Evolutionary conservation across 2,113 vertebrate genomes (phyloP), one percentile per base, ranked within the genome.

Genomic region (Phrynosoma platyrhinos): DNA sequence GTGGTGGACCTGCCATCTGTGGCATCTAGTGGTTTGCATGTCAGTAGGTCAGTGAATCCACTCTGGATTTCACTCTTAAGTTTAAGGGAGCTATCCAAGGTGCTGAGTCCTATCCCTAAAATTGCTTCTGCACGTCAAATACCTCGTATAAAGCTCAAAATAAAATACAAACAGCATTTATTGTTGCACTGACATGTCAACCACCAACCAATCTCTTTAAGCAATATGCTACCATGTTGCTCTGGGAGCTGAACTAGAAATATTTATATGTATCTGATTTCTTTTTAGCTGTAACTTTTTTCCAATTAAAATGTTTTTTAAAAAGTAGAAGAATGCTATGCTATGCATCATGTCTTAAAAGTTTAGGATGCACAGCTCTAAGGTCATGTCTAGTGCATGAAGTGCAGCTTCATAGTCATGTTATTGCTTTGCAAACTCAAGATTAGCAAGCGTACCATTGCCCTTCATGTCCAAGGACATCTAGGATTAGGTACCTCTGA

Each of bases 361-460:
- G 1, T 1, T 52, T 64, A 64, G n/a, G 25, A 71, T 23, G 53
- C 40, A 42, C 64, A 81, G 32, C n/a, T 47, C 27, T 47, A 62
- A 62, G 16, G 9, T 8, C 12, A 58, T 21, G 20, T 23, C 36
- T n/a, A n/a, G 10, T 52, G 30, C 55, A 58, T 25, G n/a, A 76
- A 82, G 52, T 66, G 20, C 47, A 20, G 16, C 79, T 75, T 75
- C 79, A 66, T 36, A 66, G 30, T 47, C 21, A 18, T 13, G 21
- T 62, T 36, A 87, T 82, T 47, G 72, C 30, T 66, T 82, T 66
- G 71, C 55, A 82, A 47, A 30, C 36, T 82, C 36, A 82, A 87
- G 69, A 82, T 87, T 53, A 87, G 30, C 27, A 87, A 52, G 86
- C n/a, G 47, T 42, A 32, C 71, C 9, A 32, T 32, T n/a, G 12